Conservation (phyloP, 35 echinoderm and acorn worm genomes). For the Apostichopus japonicus region DNA sequence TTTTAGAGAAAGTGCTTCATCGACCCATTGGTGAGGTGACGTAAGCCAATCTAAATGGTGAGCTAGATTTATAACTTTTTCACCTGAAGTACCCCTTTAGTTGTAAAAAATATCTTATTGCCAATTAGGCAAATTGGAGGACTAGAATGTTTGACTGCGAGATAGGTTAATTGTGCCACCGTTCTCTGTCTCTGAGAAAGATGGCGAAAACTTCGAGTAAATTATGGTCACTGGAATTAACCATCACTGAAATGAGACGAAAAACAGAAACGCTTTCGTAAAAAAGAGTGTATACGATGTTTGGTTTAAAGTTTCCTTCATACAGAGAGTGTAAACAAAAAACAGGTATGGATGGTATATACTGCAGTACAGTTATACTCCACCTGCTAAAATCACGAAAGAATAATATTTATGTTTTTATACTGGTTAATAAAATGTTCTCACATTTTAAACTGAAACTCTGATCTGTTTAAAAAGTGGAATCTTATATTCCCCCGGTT, state of each 20-base stretch:
- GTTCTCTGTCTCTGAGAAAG: background rate
- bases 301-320: too few relatives aligned
- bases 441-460: too few relatives aligned
- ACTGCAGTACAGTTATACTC: too few relatives aligned
- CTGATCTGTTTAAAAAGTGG: too few relatives aligned
- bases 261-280: background rate
- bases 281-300: too few relatives aligned
- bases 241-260: background rate
- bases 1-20: conserved; percentile 19
- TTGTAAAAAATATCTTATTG: conserved; percentile 58
- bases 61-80: conserved; percentile 21
- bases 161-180: conserved; percentile 42
- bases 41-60: conserved; percentile 26
- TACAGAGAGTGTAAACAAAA: too few relatives aligned
- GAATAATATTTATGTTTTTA: too few relatives aligned
- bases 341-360: too few relatives aligned
- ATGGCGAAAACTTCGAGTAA: background rate
- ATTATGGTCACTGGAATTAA: background rate
- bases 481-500: too few relatives aligned
- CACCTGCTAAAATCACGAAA: too few relatives aligned
- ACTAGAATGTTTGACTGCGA: conserved; percentile 26
- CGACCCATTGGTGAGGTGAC: conserved; percentile 23
- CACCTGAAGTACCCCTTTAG: conserved; percentile 54
- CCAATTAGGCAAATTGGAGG: conserved; percentile 57
- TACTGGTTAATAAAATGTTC: too few relatives aligned